A percentile compares a stretch with the other conserved stretches of the same genome.
These are phyloP conservation scores for Dipus sagitta DNA, from an alignment of 2,797 vertebrate genomes.

Conservation along the genomic window DNA sequence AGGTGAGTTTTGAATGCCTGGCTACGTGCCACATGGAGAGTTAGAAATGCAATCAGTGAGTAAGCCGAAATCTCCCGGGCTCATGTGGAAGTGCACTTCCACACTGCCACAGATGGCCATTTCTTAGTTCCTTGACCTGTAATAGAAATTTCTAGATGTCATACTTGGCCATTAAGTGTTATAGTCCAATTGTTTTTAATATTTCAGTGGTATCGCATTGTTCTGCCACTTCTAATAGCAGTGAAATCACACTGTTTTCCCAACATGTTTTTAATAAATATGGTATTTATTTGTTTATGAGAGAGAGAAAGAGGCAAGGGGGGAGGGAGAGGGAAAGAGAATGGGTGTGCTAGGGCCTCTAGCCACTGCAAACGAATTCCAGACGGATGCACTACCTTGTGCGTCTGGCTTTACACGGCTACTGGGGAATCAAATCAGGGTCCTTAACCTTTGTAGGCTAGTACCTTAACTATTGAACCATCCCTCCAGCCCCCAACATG, in stretches of 20 bases:
- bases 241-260: background rate
- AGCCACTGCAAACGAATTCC: too few species aligned
- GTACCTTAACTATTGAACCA: too few species aligned
- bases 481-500: background rate
- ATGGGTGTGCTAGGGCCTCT: too few species aligned
- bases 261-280: background rate
- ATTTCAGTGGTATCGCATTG: background rate
- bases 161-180: background rate
- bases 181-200: background rate
- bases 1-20: conserved; percentile 24
- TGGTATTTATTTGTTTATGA: background rate
- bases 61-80: background rate
- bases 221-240: background rate
- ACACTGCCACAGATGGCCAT: background rate
- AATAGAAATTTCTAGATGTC: background rate
- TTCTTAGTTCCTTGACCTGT: background rate
- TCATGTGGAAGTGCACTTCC: background rate
- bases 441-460: too few species aligned
- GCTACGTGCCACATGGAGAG: background rate
- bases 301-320: background rate
- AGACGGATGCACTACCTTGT: too few species aligned
- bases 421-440: too few species aligned
- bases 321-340: too few species aligned
- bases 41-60: background rate
- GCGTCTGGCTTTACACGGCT: too few species aligned